A percentile compares a stretch with the other conserved stretches of the same genome.
Conservation (phyloP, 2,797 vertebrate species). For the Hipposideros larvatus region DNA sequence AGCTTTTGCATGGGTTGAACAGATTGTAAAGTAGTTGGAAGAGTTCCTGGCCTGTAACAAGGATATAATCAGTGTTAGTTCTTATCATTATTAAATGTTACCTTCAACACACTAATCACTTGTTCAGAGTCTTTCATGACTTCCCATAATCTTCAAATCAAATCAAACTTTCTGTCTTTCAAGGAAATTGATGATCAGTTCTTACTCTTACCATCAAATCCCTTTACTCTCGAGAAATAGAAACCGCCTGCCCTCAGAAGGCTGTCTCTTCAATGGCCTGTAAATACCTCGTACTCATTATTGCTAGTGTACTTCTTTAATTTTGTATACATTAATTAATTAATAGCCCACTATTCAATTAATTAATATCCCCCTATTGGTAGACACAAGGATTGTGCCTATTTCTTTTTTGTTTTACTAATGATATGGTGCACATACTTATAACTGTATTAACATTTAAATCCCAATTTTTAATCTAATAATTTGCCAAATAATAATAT, state of each 20-base stretch:
- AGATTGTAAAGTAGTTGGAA: neutral
- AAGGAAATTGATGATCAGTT: neutral
- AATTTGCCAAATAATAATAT: neutral
- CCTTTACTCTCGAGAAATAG: neutral
- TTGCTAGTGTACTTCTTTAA: neutral
- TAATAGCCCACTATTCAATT: neutral
- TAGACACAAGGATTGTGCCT: neutral
- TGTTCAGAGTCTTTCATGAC: neutral
- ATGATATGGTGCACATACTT: neutral
- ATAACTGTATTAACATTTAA: slow-evolving; percentile 17
- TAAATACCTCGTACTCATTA: neutral
- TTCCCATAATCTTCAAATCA: slow-evolving; percentile 25
- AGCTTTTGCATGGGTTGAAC: neutral
- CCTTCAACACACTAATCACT: neutral
- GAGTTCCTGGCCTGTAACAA: neutral
- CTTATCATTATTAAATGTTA: neutral
- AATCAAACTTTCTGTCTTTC: slow-evolving; percentile 23
- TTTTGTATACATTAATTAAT: neutral
- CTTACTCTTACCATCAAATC: neutral
- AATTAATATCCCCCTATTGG: neutral
- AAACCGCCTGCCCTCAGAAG: neutral
- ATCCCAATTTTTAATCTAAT: neutral
- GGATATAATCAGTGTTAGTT: neutral
- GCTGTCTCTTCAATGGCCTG: neutral
- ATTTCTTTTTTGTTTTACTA: neutral